phyloP scores from a whole-genome alignment of 2,888 invertebrate species.

The Brenthis ino region DNA sequence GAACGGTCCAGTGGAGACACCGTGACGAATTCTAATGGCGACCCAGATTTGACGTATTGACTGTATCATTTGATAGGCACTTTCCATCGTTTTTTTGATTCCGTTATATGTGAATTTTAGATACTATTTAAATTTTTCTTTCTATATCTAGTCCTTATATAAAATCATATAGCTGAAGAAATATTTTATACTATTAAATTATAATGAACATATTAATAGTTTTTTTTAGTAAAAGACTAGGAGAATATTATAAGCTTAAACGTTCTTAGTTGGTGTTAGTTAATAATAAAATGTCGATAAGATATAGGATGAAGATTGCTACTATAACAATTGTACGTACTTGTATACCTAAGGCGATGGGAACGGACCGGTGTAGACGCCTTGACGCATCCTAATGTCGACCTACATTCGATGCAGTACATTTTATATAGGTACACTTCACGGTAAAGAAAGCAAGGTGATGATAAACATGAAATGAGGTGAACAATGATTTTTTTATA shows the following conservation, averaged over 20 bases:
- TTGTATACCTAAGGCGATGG: conserved; percentile 15
- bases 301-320: neutral
- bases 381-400: conserved; percentile 34
- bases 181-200: too few relatives aligned
- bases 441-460: conserved; percentile 6
- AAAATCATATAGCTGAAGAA: too few relatives aligned
- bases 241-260: too few relatives aligned
- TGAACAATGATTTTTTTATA: neutral
- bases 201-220: too few relatives aligned
- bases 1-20: conserved; percentile 20
- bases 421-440: neutral
- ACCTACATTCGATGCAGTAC: conserved; percentile 24
- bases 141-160: too few relatives aligned
- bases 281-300: too few relatives aligned
- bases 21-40: conserved; percentile 23
- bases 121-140: too few relatives aligned
- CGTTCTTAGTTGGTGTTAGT: too few relatives aligned
- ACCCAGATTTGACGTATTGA: conserved; percentile 17
- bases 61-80: conserved; percentile 2
- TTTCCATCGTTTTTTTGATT: conserved; percentile 7
- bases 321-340: neutral
- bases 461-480: neutral
- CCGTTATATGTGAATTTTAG: neutral
- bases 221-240: too few relatives aligned
- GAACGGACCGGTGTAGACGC: conserved; percentile 18